Conservation (phyloP, 2,113 vertebrate species). For the Egretta garzetta region DNA sequence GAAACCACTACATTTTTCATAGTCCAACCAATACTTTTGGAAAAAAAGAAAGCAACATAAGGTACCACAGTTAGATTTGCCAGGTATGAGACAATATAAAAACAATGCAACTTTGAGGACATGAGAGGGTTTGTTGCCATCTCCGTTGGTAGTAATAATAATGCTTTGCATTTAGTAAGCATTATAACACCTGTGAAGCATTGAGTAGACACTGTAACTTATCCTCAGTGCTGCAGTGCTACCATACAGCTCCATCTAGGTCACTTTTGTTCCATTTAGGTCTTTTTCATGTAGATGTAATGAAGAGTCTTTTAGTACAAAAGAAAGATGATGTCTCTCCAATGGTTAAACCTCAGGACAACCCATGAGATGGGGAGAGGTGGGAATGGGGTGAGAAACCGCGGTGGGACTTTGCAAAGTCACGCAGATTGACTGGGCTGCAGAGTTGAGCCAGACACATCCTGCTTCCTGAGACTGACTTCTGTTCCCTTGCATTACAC, state of each 20-base stretch:
- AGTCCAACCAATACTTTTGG: neutral
- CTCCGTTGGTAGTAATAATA: neutral
- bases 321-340: neutral
- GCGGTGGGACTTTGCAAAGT: neutral
- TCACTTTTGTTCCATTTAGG: neutral
- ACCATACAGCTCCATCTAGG: neutral
- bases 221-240: neutral
- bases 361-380: neutral
- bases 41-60: neutral
- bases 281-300: neutral
- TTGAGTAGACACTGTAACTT: neutral
- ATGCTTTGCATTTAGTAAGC: neutral
- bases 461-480: neutral
- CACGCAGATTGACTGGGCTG: neutral
- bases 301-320: neutral
- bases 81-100: conserved; percentile 30
- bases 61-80: neutral
- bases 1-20: conserved; percentile 44
- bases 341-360: neutral
- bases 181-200: neutral
- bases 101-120: neutral
- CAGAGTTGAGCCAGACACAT: neutral
- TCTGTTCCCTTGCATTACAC: neutral
- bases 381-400: neutral
- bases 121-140: neutral